Base-by-base conservation (phyloP, 2,888 invertebrate genomes). In the Euphydryas editha region DNA sequence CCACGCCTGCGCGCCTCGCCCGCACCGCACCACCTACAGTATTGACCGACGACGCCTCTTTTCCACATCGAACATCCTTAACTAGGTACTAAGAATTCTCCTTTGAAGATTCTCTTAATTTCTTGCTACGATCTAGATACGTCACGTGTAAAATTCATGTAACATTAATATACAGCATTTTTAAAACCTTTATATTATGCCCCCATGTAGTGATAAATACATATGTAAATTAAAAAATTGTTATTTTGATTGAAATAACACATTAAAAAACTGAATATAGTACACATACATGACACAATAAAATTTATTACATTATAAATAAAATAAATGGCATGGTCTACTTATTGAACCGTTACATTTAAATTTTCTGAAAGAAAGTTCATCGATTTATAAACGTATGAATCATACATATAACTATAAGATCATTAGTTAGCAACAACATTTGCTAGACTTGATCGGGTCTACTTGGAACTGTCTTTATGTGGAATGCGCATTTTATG, bases 31-130 rank as follows among this genome's bases (percentile, higher is more conserved):
- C 88, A 90, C 89, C 90, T 89, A 84, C 88, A 88, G 91, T 92
- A 92, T 92, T 91, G 92, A 92, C 92, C 92, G 90, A 91, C 89
- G 88, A 88, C 90, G 90, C 91, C 92, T 91, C 88, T 88, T 90
- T 89, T 86, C 88, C 87, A 90, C 88, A 85, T 86, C 87, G 88
- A 89, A 90, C 88, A 88, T 92, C 91, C 90, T 91, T 92, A 92
- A 90, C 91, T 87, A 90, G 88, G 85, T 85, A 87, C 87, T 83
- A 83, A 84, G 84, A 87, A 88, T 86, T 86, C 87, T 86, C 86
- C 90, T 88, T 90, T 86, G 84, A 90, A 90, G 90, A 90, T 90
- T 84, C 85, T 85, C 87, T 85, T 88, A 88, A 90, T 88, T 87
- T 81, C 80, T 83, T 81, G 80, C 66, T 75, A 73, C 80, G 85